phyloP scores from a whole-genome alignment of 2,888 invertebrate genomes.

The Mongoloraphidia duomilia region DNA sequence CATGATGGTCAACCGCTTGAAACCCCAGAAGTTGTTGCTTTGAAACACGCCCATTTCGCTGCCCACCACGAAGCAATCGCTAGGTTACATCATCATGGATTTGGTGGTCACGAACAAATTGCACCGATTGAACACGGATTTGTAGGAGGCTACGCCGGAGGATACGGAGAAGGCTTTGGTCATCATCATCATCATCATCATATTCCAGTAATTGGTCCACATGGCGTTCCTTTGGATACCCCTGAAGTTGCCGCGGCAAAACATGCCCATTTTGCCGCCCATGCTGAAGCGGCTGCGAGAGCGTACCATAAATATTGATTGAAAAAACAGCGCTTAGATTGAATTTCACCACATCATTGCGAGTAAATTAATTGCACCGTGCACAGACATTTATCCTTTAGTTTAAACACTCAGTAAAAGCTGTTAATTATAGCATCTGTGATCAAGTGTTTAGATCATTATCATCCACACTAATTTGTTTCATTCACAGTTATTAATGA shows the following conservation, averaged over 20 bases:
- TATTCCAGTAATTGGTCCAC: conserved; percentile 2
- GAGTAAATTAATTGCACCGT: no score
- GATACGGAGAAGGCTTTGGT: neutral
- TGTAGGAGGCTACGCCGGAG: neutral
- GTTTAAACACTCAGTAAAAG: no score
- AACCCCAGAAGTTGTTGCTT: conserved; percentile 9
- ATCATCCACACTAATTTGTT: no score
- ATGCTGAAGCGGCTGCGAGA: conserved; percentile 1
- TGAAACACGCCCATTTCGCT: conserved; percentile 8
- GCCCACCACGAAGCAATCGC: conserved; percentile 6
- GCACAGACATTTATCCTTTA: no score
- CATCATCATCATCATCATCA: conserved; percentile 1
- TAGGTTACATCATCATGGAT: conserved; percentile 2
- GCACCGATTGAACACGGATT: neutral
- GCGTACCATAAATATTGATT: no score
- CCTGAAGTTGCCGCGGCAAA: conserved; percentile 8
- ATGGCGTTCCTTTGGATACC: conserved; percentile 6
- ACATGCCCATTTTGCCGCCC: conserved; percentile 7
- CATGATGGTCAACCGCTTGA: conserved; percentile 8
- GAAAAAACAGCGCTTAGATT: no score
- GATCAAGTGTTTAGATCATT: no score
- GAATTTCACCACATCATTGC: no score
- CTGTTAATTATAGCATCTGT: no score
- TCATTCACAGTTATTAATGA: no score
- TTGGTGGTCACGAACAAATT: neutral